These are phyloP conservation scores for Diplodus sargus DNA, from an alignment of 2,797 vertebrate species.

Conservation along the genomic window DNA sequence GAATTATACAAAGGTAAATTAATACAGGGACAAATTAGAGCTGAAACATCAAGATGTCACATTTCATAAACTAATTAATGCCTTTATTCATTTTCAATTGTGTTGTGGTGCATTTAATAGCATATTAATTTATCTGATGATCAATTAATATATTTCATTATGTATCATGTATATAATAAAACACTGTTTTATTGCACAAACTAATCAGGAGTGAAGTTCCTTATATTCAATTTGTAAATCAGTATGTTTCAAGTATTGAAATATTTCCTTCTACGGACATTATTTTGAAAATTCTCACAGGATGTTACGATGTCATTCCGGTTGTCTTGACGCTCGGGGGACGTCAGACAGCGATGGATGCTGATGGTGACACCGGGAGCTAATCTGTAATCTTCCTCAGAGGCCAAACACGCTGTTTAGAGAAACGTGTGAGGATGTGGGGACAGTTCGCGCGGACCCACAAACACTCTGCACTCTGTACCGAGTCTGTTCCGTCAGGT, in stretches of 20 bases:
- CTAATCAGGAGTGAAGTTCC: too few species aligned
- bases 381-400: background rate
- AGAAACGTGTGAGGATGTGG: constrained; percentile 21
- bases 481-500: constrained; percentile 25
- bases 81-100: too few species aligned
- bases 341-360: background rate
- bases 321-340: background rate
- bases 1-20: too few species aligned
- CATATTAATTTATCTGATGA: too few species aligned
- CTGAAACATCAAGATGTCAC: too few species aligned
- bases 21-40: too few species aligned
- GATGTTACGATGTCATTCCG: constrained; percentile 10
- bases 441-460: background rate
- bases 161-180: background rate
- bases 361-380: background rate
- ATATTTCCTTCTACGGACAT: accelerated
- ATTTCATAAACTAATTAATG: too few species aligned
- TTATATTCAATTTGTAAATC: too few species aligned
- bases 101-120: too few species aligned
- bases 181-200: background rate
- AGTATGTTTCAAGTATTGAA: too few species aligned
- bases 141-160: too few species aligned
- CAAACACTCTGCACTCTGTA: background rate
- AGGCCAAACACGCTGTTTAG: too few species aligned
- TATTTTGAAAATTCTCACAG: constrained; percentile 50